Percentiles rank a stretch among this genome's conserved stretches.
Evolutionary conservation across 2,113 vertebrate species (phyloP).

Genomic region (Lipotes vexillifer): DNA sequence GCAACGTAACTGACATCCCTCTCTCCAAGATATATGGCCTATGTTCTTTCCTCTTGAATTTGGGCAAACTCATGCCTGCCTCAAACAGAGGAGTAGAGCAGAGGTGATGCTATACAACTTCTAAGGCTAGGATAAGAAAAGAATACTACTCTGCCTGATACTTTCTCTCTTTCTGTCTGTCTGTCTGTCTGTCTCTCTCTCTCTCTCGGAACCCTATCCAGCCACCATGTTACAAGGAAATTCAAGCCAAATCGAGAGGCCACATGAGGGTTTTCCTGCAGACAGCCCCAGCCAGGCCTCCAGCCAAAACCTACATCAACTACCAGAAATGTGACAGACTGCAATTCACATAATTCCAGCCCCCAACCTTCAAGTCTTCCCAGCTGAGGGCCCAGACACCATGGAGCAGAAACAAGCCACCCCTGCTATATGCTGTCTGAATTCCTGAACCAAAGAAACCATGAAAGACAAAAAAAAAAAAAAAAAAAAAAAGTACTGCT

Average conservation of each 20-base stretch:
- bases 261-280: not conserved
- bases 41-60: not conserved
- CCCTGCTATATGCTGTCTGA: not conserved
- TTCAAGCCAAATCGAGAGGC: not conserved
- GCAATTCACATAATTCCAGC: not conserved
- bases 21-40: not conserved
- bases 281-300: not conserved
- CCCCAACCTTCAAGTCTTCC: not conserved
- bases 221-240: not conserved
- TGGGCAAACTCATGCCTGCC: not conserved
- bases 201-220: not conserved
- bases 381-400: not conserved
- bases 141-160: not conserved
- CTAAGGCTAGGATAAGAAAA: not conserved
- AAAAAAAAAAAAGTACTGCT: not conserved
- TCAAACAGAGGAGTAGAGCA: not conserved
- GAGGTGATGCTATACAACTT: not conserved
- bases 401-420: not conserved
- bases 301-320: not conserved
- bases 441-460: not conserved
- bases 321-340: not conserved
- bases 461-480: not conserved
- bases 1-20: not conserved
- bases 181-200: not conserved
- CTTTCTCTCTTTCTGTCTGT: not conserved